Evolutionary conservation across 1,140 invertebrate genomes (phyloP), one percentile per base, ranked within the genome.

Genomic region (Vollenhovia emeryi): DNA sequence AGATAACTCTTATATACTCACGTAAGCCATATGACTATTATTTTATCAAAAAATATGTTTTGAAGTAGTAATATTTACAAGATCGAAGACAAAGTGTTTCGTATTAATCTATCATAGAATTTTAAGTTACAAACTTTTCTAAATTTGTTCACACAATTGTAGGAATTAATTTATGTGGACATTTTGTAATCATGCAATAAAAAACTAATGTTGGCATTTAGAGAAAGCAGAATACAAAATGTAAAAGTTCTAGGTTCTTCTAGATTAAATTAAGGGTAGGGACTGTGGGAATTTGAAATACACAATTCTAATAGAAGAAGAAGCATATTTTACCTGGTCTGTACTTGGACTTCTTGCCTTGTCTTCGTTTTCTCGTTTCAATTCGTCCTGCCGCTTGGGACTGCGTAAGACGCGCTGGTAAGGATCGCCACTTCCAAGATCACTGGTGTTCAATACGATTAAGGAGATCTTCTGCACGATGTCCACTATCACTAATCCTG

Each of bases 401-500:
- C 98, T 98, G 66, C 98, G 96, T 60, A 98, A 97, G 57, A 97
- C 97, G 87, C 98, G 96, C 91, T 98, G 98, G 94, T 98, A 98
- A 27, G 98, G 98, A 95, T 99, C 98, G 83, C 97, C 96, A 79
- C 98, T 98, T 95, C 99, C 99, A 86, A 99, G 96, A 94, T 99
- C 98, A 86, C 97, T 96, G 85, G 97, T 97, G 86, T 96, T 96
- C 92, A 98, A 96, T 94, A 98, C 99, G 87, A 98, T 95, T 87
- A 99, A 96, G 94, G 98, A 97, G 82, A 97, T 96, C 95, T 98
- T 98, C 95, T 99, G 98, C 92, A 98, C 96, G 94, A 98, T 97
- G 96, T 99, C 99, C 91, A 99, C 96, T 94, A 99, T 97, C 91
- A 98, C 98, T 91, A 99, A 95, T 87, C 99, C 98, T 87, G 97